Evolutionary conservation across 2,113 vertebrate species (phyloP).

Genomic region (Sardina pilchardus): DNA sequence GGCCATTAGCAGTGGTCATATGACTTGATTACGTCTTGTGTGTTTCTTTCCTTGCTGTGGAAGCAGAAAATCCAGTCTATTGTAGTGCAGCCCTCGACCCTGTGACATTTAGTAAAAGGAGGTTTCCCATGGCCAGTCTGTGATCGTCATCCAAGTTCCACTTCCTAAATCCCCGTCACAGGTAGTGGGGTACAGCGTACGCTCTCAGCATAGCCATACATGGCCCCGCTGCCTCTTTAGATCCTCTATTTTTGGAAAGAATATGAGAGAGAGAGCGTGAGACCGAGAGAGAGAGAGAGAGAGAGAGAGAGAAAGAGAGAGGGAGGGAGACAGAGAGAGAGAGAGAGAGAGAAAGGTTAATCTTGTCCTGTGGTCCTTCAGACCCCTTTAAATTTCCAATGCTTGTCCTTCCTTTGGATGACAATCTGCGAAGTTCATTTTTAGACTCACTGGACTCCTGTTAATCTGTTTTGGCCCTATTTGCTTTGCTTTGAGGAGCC

Average conservation of each 20-base stretch:
- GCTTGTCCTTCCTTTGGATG: constrained; percentile 7
- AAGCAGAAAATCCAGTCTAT: neutral
- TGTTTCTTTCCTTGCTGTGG: no score
- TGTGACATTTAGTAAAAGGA: neutral
- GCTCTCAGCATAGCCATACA: constrained; percentile 59
- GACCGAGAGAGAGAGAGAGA: constrained; percentile 34
- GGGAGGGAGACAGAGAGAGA: neutral
- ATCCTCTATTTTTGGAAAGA: constrained; percentile 46
- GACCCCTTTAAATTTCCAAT: constrained; percentile 42
- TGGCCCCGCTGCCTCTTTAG: constrained; percentile 50
- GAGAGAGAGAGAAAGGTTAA: constrained; percentile 14
- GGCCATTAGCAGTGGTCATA: no score
- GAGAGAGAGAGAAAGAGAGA: neutral
- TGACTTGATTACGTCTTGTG: neutral
- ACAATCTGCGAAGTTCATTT: constrained; percentile 23
- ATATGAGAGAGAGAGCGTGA: neutral
- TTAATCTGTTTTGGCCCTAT: constrained; percentile 37
- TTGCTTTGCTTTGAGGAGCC: constrained; percentile 30
- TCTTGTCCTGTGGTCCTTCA: constrained; percentile 46
- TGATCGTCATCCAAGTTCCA: neutral
- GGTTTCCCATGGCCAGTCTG: neutral
- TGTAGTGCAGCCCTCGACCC: neutral
- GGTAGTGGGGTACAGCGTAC: constrained; percentile 25
- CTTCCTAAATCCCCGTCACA: neutral
- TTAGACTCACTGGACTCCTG: constrained; percentile 6